These are phyloP conservation scores for Sarcophaga rosellei DNA, from an alignment of 2,888 invertebrate genomes.

Conservation along the genomic window DNA sequence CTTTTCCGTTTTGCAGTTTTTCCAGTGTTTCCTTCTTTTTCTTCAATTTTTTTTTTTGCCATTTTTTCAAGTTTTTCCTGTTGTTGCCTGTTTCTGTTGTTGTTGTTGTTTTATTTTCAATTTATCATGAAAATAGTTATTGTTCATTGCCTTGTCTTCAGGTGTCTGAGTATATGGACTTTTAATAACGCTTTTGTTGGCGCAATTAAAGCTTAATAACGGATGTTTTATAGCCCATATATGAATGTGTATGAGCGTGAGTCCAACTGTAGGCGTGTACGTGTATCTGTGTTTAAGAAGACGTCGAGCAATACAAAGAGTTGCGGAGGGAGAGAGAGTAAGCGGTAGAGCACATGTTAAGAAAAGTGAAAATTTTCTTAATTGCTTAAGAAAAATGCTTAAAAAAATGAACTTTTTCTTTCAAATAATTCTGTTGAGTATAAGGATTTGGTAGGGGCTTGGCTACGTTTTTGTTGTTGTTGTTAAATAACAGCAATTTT, in stretches of 20 bases:
- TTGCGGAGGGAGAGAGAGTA: too few species aligned
- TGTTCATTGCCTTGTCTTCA: conserved; percentile 61
- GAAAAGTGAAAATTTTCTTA: neutral
- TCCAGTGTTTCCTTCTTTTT: neutral
- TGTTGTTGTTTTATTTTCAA: conserved; percentile 13
- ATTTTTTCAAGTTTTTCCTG: neutral
- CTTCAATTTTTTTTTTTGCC: neutral
- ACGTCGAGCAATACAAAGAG: too few species aligned
- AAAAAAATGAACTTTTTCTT: neutral
- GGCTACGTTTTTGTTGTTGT: too few species aligned
- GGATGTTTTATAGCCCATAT: conserved; percentile 47
- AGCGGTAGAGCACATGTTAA: neutral
- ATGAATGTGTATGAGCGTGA: neutral
- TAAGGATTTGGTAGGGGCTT: too few species aligned
- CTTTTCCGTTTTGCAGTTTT: neutral
- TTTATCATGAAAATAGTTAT: conserved; percentile 60
- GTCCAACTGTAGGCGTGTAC: too few species aligned
- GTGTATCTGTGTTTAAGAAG: too few species aligned
- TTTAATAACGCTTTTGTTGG: conserved; percentile 51
- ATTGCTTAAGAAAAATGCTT: neutral
- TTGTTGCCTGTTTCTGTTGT: neutral
- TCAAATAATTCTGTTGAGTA: too few species aligned
- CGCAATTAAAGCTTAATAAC: conserved; percentile 67
- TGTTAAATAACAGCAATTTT: neutral
- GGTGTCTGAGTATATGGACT: conserved; percentile 47